These are phyloP conservation scores for Cyrtonyx montezumae DNA, from an alignment of 2,113 vertebrate species.

Conservation along the genomic window DNA sequence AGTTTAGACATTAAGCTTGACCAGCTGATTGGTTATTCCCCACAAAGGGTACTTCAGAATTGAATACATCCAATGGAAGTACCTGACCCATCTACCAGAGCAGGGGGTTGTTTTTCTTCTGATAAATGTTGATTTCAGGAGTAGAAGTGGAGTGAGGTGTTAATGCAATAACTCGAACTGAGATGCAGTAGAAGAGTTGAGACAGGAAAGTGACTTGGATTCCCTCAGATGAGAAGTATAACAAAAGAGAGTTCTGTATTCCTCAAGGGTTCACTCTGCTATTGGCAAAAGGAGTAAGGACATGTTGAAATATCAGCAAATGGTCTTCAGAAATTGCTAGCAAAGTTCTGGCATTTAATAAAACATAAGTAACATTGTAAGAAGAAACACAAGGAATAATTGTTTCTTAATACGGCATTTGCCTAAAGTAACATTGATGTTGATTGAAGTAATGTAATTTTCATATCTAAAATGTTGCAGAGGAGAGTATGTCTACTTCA, in stretches of 20 bases:
- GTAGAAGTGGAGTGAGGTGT: background rate
- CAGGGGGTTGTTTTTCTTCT: background rate
- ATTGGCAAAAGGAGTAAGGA: background rate
- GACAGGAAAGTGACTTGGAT: background rate
- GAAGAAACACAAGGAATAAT: constrained; percentile 44
- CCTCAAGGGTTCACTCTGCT: background rate
- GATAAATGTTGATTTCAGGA: background rate
- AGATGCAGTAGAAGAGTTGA: background rate
- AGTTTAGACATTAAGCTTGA: background rate
- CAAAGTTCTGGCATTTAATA: background rate
- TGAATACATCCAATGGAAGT: accelerated
- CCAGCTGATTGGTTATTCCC: background rate
- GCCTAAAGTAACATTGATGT: constrained; percentile 75
- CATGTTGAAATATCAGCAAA: background rate
- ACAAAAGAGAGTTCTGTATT: constrained; percentile 1
- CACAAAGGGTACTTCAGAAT: background rate
- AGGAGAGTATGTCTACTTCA: constrained; percentile 73
- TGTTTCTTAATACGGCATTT: constrained; percentile 64
- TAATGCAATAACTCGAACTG: background rate
- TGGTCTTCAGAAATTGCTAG: background rate
- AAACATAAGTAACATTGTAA: background rate
- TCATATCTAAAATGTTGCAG: constrained; percentile 74
- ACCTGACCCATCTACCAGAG: background rate
- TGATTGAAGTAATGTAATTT: constrained; percentile 81
- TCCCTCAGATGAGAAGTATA: background rate